phyloP scores from a whole-genome alignment of 2,888 invertebrate genomes.

The Diogma glabrata region DNA sequence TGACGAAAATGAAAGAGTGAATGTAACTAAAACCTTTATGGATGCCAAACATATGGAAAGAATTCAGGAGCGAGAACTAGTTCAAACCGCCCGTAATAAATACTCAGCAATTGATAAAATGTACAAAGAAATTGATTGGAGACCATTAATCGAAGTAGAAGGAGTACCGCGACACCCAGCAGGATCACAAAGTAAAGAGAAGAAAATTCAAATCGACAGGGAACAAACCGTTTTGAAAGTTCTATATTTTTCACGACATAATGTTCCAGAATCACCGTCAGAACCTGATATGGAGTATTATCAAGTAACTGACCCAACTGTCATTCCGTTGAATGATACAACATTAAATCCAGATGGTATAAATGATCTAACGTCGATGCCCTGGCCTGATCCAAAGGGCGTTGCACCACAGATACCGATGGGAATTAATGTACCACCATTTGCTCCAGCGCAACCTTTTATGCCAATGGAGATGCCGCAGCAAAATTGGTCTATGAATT shows the following conservation, averaged over 20 bases:
- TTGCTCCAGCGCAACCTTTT: background rate
- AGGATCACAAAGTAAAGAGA: conserved; percentile 75
- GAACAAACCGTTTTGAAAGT: conserved; percentile 76
- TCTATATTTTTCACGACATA: conserved; percentile 65
- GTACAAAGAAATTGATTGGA: conserved; percentile 73
- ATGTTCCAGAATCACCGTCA: conserved; percentile 75
- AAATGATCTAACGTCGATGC: conserved; percentile 61
- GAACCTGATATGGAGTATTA: conserved; percentile 81
- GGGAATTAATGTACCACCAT: background rate
- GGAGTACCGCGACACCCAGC: conserved; percentile 52
- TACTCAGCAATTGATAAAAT: conserved; percentile 64
- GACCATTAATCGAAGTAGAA: conserved; percentile 56
- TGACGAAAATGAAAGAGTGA: conserved; percentile 91
- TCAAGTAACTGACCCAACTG: conserved; percentile 60
- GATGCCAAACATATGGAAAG: conserved; percentile 88
- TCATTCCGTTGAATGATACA: conserved; percentile 81
- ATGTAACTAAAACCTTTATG: conserved; percentile 82
- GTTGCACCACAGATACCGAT: conserved; percentile 37
- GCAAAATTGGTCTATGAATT: background rate
- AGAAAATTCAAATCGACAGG: conserved; percentile 72
- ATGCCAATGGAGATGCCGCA: conserved; percentile 1
- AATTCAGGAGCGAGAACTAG: conserved; percentile 70
- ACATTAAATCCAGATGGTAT: conserved; percentile 71
- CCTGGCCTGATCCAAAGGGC: conserved; percentile 78
- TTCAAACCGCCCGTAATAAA: conserved; percentile 59